These are phyloP conservation scores for Sclerurus mexicanus DNA, from an alignment of 2,113 vertebrate species.

Conservation along the genomic window DNA sequence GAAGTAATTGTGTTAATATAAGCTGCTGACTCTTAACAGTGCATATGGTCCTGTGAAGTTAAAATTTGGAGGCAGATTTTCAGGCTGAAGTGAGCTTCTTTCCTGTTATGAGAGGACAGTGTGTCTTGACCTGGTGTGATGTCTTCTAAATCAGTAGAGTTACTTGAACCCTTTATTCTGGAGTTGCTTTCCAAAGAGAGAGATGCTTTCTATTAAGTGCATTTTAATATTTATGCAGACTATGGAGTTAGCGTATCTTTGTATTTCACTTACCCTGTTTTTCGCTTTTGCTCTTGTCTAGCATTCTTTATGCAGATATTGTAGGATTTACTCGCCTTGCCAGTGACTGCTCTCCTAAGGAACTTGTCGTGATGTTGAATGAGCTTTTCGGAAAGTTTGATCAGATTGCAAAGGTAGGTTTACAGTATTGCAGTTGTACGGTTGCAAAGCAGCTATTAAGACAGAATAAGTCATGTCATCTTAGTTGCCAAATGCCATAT, in stretches of 20 bases:
- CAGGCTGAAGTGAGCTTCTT: neutral
- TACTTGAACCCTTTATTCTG: neutral
- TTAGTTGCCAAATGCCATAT: neutral
- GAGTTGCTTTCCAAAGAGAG: neutral
- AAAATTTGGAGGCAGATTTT: neutral
- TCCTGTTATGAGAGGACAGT: neutral
- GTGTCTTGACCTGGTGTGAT: neutral
- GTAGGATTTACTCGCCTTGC: slow-evolving; percentile 95
- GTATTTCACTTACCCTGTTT: neutral
- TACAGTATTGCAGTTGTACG: neutral
- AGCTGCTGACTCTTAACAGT: neutral
- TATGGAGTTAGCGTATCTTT: accelerated
- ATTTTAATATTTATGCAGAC: neutral
- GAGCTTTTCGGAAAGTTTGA: slow-evolving; percentile 98
- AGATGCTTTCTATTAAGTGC: neutral
- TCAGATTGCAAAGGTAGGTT: slow-evolving; percentile 95
- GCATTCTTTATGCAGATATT: slow-evolving; percentile 97
- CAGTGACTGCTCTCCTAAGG: slow-evolving; percentile 97
- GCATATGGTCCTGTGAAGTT: neutral
- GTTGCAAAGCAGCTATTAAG: neutral
- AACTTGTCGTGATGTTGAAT: slow-evolving; percentile 95
- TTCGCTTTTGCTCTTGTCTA: slow-evolving; percentile 44
- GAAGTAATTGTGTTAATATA: neutral
- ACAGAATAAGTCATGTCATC: neutral
- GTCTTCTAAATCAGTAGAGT: neutral